Evolutionary conservation across 2,888 invertebrate species (phyloP), one percentile per base, ranked within the genome.

Genomic region (Drosophila koepferae): DNA sequence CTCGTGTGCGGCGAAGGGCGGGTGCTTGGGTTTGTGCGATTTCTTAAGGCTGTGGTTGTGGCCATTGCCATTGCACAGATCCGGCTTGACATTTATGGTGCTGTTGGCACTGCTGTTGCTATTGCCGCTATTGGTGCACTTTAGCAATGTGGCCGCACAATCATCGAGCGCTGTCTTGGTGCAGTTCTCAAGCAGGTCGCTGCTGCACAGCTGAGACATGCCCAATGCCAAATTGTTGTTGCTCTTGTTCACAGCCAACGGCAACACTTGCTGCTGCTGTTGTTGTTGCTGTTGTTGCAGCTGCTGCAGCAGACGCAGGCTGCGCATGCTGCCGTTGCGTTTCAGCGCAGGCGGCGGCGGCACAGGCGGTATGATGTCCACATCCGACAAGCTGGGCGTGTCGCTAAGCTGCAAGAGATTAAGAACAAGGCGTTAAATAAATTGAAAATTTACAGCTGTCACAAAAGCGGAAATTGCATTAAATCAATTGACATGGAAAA

Each of bases 361-460:
- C 72, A 93, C 92, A 54, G 93, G 93, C 73, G 93, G 93, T 85
- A 93, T 92, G 12, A 87, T 65, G 70, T 93, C 93, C 71, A 91
- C 91, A 86, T 93, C 93, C 77, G 91, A 91, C 73, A 90, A 83
- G 67, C 92, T 91, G 72, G 87, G 86, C 53, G 91, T 90, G 81
- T 93, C 93, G 66, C 88, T 91, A 18, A 36, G 48, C 92, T 93
- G 82, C 28, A 82, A 28, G 28, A 28, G 28, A 40, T 41, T 20
- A 38, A 64, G 72, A 49, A 36, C 8, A 64, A 44, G 54, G 23
- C 55, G 20, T 61, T 34, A 53, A 63, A 61, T 60, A 71, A 76
- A 74, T 76, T 76, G 69, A 69, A 63, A 59, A 53, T 61, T 36
- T 67, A 63, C 72, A 71, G 60, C 80, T 75, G 88, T 61, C 66